phyloP scores from a whole-genome alignment of 2,888 invertebrate species.

The Apodemia mormo region DNA sequence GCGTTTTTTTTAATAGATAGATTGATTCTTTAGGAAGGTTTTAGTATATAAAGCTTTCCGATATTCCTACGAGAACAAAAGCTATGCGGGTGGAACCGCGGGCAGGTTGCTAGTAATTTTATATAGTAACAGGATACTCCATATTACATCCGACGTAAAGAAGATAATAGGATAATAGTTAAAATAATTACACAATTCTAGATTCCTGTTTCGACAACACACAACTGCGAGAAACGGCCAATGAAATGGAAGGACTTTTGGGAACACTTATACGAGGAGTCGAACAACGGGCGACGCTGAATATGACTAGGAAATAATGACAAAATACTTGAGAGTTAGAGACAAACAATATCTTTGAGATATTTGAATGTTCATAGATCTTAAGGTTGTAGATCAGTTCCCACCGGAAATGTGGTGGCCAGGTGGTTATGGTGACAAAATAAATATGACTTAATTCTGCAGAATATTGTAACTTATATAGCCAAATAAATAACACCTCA shows the following conservation, averaged over 20 bases:
- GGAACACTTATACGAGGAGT: constrained; percentile 86
- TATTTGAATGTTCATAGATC: neutral
- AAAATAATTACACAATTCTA: constrained; percentile 36
- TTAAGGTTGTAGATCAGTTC: neutral
- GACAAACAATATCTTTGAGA: neutral
- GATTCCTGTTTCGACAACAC: constrained; percentile 84
- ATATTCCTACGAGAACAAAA: no score
- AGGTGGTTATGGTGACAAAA: no score
- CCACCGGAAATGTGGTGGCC: neutral
- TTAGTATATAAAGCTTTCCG: no score
- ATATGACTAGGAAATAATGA: constrained; percentile 39
- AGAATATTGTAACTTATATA: no score
- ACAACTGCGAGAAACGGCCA: constrained; percentile 85
- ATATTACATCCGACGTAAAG: no score
- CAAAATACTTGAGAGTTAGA: neutral
- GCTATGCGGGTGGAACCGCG: no score
- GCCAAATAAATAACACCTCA: no score
- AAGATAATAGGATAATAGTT: neutral
- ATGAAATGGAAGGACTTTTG: constrained; percentile 86
- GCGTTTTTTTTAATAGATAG: no score
- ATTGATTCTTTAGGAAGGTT: no score
- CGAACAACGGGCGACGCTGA: constrained; percentile 78
- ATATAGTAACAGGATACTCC: no score
- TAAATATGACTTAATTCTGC: no score
- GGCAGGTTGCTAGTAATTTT: no score